Evolutionary conservation across 2,888 invertebrate genomes (phyloP), one percentile per base, ranked within the genome.

Genomic region (Entomobrya proxima): DNA sequence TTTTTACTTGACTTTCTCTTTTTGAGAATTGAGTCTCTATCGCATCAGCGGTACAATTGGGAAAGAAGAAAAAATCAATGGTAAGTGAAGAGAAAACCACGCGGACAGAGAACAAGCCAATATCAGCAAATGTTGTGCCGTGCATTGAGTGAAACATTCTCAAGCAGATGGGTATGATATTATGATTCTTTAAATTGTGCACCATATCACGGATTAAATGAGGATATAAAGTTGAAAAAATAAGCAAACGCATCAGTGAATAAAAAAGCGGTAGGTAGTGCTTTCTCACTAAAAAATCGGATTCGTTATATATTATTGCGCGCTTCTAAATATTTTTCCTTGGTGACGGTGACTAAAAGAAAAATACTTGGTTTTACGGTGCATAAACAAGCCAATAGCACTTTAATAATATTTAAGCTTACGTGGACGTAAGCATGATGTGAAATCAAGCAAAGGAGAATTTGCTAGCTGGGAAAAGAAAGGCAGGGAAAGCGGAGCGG

Each of bases 51-150:
- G 69, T 6, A 27, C 40, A 44, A 69, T 67, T 69, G 35, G 64
- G 32, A 64, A 64, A 37, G 6, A 7, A 40, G 32, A 69, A 21
- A 67, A 75, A 75, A 75, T 32, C 35, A 50, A 75, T 52, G 44
- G 24, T 24, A 21, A 61, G 13, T 5, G 18, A 61, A 61, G 32
- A 32, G 44, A 27, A 44, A 69, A 44, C 44, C 44, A 44, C 24
- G n/a, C n/a, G n/a, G n/a, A n/a, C n/a, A n/a, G n/a, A n/a, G n/a
- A n/a, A n/a, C n/a, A n/a, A n/a, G n/a, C n/a, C n/a, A n/a, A n/a
- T n/a, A n/a, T n/a, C n/a, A n/a, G n/a, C n/a, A n/a, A n/a, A n/a
- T n/a, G n/a, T n/a, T n/a, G n/a, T n/a, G n/a, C n/a, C n/a, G n/a
- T n/a, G n/a, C n/a, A n/a, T n/a, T n/a, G n/a, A n/a, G n/a, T n/a